Evolutionary conservation across 2,888 invertebrate species (phyloP).

Genomic region (Trachelus stipa): DNA sequence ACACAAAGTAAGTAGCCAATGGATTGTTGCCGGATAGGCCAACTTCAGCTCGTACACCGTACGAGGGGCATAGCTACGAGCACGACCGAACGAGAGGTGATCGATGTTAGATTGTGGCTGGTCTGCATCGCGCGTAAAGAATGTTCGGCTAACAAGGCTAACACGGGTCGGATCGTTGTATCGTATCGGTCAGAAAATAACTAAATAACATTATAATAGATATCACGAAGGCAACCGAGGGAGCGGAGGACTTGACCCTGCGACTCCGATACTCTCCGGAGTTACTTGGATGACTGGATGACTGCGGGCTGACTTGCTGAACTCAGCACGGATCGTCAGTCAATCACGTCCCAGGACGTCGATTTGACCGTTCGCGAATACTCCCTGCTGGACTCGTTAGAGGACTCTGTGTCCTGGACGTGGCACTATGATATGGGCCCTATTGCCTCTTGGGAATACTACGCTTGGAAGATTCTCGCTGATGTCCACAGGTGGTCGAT

Average conservation of each 20-base stretch:
- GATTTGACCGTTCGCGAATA: background rate
- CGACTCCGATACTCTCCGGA: background rate
- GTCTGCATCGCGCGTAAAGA: conserved; percentile 37
- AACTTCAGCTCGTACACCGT: conserved; percentile 2
- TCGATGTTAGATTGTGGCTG: conserved; percentile 27
- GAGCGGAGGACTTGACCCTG: conserved; percentile 1
- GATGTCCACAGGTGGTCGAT: conserved; percentile 33
- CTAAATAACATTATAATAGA: conserved; percentile 38
- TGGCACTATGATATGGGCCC: background rate
- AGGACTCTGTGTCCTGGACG: background rate
- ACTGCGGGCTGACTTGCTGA: background rate
- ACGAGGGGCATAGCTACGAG: background rate
- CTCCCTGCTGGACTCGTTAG: background rate
- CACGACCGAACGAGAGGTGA: conserved; percentile 16
- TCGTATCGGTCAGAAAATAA: conserved; percentile 39
- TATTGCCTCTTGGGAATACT: background rate
- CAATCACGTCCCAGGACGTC: background rate
- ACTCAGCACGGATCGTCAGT: background rate
- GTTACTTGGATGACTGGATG: background rate
- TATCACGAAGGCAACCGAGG: conserved; percentile 31
- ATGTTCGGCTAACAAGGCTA: conserved; percentile 51
- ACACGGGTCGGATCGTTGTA: conserved; percentile 37
- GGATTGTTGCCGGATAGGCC: background rate
- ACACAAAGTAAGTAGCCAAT: background rate
- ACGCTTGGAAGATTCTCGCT: background rate